Evolutionary conservation across 2,797 vertebrate genomes (phyloP).

Genomic region (Bovichtus variegatus): DNA sequence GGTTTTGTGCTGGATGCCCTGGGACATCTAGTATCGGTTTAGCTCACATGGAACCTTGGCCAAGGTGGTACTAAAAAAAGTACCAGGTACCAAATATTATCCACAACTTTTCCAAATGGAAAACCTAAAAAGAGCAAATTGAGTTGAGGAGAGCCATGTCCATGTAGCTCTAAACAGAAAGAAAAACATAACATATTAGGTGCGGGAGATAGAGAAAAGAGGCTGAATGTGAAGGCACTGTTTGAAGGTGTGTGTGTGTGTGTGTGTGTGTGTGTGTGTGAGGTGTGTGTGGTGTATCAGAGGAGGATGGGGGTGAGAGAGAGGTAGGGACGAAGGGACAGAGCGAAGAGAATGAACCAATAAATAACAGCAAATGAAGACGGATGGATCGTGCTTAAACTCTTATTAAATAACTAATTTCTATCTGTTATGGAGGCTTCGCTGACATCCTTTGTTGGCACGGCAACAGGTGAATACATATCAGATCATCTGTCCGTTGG

Average conservation of each 20-base stretch:
- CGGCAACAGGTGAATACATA: conserved; percentile 49
- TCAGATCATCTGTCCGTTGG: conserved; percentile 41
- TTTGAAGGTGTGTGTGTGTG: conserved; percentile 10
- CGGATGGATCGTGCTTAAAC: conserved; percentile 53
- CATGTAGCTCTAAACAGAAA: conserved; percentile 32
- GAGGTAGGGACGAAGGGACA: conserved; percentile 3
- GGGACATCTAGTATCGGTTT: too few relatives aligned
- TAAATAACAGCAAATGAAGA: conserved; percentile 60
- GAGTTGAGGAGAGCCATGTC: too few relatives aligned
- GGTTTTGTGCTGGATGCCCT: too few relatives aligned
- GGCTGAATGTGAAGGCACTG: conserved; percentile 17
- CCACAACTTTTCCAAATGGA: too few relatives aligned
- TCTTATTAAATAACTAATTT: conserved; percentile 50
- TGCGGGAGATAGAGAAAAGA: conserved; percentile 6
- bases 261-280: conserved; percentile 16
- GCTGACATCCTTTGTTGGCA: conserved; percentile 25
- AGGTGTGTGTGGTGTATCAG: conserved; percentile 10
- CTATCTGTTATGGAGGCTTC: conserved; percentile 21
- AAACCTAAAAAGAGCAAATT: too few relatives aligned
- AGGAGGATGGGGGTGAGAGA: not conserved
- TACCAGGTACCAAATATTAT: too few relatives aligned
- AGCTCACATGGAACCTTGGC: too few relatives aligned
- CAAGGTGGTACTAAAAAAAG: too few relatives aligned
- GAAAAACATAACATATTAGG: conserved; percentile 42
- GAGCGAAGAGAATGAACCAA: conserved; percentile 46